phyloP scores from a whole-genome alignment of 2,113 vertebrate species.

The Brienomyrus longianalis region DNA sequence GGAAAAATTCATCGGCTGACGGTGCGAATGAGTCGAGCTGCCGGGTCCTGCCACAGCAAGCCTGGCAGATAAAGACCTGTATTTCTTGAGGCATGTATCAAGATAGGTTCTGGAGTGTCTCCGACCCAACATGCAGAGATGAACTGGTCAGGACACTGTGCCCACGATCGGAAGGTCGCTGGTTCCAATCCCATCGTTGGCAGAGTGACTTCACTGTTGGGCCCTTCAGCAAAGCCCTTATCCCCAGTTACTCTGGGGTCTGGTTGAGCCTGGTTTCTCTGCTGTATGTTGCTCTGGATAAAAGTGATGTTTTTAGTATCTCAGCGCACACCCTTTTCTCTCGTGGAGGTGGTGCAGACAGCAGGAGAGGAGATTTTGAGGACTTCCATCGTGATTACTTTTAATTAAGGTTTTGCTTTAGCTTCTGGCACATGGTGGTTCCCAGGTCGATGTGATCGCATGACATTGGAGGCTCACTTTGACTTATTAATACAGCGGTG shows the following conservation, averaged over 20 bases:
- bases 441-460: not conserved
- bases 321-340: not conserved
- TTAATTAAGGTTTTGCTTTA: conserved; percentile 1
- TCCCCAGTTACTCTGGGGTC: not conserved
- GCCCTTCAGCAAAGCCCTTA: not conserved
- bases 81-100: not conserved
- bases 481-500: not conserved
- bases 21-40: not conserved
- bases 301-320: not conserved
- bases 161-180: not conserved
- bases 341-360: not conserved
- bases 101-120: not conserved
- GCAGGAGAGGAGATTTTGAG: not conserved
- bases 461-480: not conserved
- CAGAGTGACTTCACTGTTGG: not conserved
- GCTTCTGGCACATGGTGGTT: not conserved
- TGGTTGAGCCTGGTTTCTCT: not conserved
- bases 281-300: not conserved
- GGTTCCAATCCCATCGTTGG: not conserved
- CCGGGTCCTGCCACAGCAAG: not conserved
- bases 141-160: not conserved
- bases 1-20: not conserved
- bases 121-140: not conserved
- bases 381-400: not conserved
- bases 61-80: not conserved